Evolutionary conservation across 1,140 invertebrate species (phyloP).

Genomic region (Drosophila bocqueti): DNA sequence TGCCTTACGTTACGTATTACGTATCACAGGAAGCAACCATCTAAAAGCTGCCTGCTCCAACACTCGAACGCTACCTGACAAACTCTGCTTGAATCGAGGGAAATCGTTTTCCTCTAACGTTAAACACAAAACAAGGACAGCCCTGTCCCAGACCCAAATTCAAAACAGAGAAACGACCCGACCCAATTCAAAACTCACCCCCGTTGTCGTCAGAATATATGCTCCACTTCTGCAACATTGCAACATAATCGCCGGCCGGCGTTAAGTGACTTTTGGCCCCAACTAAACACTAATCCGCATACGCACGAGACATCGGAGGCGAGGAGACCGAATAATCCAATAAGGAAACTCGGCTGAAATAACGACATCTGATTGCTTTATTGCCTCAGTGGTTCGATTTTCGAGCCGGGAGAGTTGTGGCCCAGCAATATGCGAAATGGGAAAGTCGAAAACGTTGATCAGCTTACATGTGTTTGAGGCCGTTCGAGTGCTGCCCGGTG

Average conservation of each 20-base stretch:
- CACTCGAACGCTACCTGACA: neutral
- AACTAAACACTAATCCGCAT: conserved; percentile 70
- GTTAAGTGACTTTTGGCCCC: conserved; percentile 31
- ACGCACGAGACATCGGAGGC: conserved; percentile 53
- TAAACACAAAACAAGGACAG: conserved; percentile 2
- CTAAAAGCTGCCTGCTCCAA: neutral
- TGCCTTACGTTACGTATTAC: conserved; percentile 1
- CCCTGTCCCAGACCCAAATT: conserved; percentile 12
- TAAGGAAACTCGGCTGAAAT: conserved; percentile 53
- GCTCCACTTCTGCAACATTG: conserved; percentile 38
- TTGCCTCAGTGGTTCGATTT: conserved; percentile 63
- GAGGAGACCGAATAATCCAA: conserved; percentile 64
- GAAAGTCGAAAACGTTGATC: conserved; percentile 35
- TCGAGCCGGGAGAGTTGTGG: conserved; percentile 15
- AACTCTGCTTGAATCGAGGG: conserved; percentile 4
- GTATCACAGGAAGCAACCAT: neutral
- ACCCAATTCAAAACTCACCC: conserved; percentile 13
- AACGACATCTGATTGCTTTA: conserved; percentile 73
- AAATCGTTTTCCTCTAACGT: neutral
- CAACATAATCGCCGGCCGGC: conserved; percentile 56
- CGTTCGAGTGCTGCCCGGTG: conserved; percentile 9
- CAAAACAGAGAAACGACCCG: neutral
- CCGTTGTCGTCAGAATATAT: neutral
- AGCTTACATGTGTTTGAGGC: conserved; percentile 20
- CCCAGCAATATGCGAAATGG: conserved; percentile 47